phyloP scores from a whole-genome alignment of 1,140 invertebrate genomes.

The Neuroterus valhalla region DNA sequence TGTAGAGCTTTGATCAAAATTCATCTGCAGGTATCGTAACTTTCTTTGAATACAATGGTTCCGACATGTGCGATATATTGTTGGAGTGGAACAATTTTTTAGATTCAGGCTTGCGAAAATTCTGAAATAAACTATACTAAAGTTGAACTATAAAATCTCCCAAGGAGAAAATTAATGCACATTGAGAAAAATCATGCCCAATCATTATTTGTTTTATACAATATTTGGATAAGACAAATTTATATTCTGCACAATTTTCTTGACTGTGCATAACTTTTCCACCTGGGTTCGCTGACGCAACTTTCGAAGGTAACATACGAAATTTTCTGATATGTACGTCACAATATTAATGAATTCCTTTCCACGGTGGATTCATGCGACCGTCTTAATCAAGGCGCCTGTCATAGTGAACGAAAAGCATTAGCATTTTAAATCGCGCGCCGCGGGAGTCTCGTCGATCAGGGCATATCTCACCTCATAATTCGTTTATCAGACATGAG shows the following conservation, averaged over 20 bases:
- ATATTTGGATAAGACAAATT: no score
- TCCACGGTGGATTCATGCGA: constrained; percentile 42
- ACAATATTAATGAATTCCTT: constrained; percentile 55
- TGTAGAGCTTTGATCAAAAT: constrained; percentile 31
- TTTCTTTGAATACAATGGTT: constrained; percentile 33
- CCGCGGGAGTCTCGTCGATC: constrained; percentile 50
- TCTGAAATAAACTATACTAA: no score
- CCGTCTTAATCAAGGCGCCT: constrained; percentile 62
- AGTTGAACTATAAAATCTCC: no score
- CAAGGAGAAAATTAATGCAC: no score
- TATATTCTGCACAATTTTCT: no score
- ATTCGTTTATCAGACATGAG: constrained; percentile 6
- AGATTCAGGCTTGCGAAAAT: no score
- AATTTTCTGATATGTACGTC: no score
- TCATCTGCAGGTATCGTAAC: constrained; percentile 40
- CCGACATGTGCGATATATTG: constrained; percentile 44
- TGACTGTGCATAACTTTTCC: no score
- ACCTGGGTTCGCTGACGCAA: no score
- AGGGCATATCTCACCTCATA: neutral
- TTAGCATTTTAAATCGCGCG: constrained; percentile 65
- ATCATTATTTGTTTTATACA: no score
- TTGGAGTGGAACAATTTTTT: constrained; percentile 21
- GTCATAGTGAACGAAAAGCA: constrained; percentile 56
- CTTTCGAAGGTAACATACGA: no score
- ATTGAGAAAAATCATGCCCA: no score